Percentiles rank a stretch among this genome's conserved stretches.
These are phyloP conservation scores for Carassius auratus DNA, from an alignment of 2,113 vertebrate genomes.

Conservation along the genomic window DNA sequence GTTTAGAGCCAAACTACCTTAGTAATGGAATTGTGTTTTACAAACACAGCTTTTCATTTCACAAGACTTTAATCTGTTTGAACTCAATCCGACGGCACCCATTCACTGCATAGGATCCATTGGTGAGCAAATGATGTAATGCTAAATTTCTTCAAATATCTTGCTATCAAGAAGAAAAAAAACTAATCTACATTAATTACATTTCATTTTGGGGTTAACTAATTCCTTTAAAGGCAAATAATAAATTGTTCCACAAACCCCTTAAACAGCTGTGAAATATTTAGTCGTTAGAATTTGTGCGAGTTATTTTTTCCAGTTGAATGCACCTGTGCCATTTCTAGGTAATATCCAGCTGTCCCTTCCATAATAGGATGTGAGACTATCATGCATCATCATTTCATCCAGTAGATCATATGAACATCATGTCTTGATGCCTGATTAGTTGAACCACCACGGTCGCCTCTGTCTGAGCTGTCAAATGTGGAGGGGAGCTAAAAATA, in stretches of 20 bases:
- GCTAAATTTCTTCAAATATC: not conserved
- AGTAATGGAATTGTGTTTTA: not conserved
- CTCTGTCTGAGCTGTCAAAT: constrained; percentile 42
- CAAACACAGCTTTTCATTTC: too few species aligned
- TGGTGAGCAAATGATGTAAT: not conserved
- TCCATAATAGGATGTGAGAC: not conserved
- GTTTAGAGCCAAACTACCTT: not conserved
- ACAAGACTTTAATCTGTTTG: not conserved
- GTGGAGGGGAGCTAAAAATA: constrained; percentile 64
- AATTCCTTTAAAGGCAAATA: not conserved
- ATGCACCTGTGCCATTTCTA: constrained; percentile 8
- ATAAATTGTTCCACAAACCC: not conserved
- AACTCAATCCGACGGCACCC: not conserved
- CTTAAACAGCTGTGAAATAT: not conserved
- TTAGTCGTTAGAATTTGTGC: not conserved
- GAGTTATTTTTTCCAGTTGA: not conserved
- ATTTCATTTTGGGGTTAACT: too few species aligned
- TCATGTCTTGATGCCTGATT: constrained; percentile 2
- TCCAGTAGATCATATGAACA: not conserved
- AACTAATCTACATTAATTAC: not conserved
- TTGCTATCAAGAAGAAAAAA: not conserved
- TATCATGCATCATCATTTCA: not conserved
- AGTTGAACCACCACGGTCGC: constrained; percentile 5
- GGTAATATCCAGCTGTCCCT: not conserved
- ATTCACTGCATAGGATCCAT: not conserved